These are phyloP conservation scores for Nothobranchius furzeri DNA, from an alignment of 2,113 vertebrate species.

Conservation along the genomic window DNA sequence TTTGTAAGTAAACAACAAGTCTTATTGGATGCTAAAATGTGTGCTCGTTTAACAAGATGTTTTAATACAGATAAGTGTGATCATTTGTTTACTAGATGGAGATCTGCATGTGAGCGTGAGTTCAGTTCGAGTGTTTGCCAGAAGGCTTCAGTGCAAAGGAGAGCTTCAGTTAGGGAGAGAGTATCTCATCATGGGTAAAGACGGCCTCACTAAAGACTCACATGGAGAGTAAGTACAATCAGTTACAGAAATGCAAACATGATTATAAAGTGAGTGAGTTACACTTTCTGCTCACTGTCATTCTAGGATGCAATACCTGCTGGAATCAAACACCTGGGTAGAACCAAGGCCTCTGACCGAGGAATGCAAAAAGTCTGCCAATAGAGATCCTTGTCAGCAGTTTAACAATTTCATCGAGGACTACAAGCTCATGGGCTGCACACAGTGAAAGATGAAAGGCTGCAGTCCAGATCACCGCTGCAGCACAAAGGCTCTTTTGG, in stretches of 20 bases:
- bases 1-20: constrained; percentile 58
- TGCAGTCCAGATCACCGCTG: neutral
- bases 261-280: neutral
- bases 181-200: constrained; percentile 81
- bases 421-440: constrained; percentile 69
- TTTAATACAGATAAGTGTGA: neutral
- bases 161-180: constrained; percentile 21
- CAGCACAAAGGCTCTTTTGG: neutral
- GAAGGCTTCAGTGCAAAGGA: constrained; percentile 74
- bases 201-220: constrained; percentile 71
- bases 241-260: neutral
- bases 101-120: constrained; percentile 22
- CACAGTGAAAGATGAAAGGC: constrained; percentile 43
- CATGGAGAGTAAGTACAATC: constrained; percentile 62
- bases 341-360: constrained; percentile 46
- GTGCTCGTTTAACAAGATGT: neutral
- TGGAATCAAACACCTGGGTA: constrained; percentile 78
- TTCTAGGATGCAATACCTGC: constrained; percentile 74
- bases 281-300: neutral
- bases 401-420: constrained; percentile 45
- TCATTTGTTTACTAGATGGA: constrained; percentile 44
- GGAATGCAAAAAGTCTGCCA: constrained; percentile 35
- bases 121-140: constrained; percentile 67
- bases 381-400: neutral
- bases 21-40: neutral